Evolutionary conservation across 2,888 invertebrate genomes (phyloP), one percentile per base, ranked within the genome.

Genomic region (Pinctada fucata): DNA sequence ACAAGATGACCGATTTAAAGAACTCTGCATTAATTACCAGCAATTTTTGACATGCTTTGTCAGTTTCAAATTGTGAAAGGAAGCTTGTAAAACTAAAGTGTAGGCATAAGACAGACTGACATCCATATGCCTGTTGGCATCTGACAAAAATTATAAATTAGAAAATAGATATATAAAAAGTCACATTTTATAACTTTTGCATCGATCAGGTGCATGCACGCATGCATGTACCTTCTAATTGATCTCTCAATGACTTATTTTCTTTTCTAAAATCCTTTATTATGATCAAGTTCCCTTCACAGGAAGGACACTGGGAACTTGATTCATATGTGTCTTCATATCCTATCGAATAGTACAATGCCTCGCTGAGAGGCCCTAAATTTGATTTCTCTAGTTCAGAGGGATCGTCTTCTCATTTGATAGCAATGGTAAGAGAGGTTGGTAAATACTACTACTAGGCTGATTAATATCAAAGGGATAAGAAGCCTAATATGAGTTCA

Each of bases 231-330:
- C 68, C 68, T 68, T 68, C 68, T 49, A 68, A 13, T 47, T 68
- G 68, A 68, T 68, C n/a, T 68, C 49, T 68, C 13, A 68, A 16
- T 49, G 68, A 68, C 47, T 47, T 1, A 68, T 49, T 68, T 49
- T 68, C 68, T 49, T 49, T 68, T 68, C 68, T 68, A 47, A 68
- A 47, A n/a, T 65, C 65, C n/a, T 45, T 65, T 3, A 65, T 65
- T n/a, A 45, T 65, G 2, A 65, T 2, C n/a, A 31, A 16, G 45
- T 65, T 65, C 4, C 3, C 65, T n/a, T 65, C 65, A 6, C 65
- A 65, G 16, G 31, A 5, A 16, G 16, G 10, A 65, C 65, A 65
- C 5, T 65, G 65, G 45, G 65, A 13, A 31, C 31, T 31, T 31
- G 31, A 31, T 31, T 31, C 31, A 31, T 16, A n/a, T 2, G 31